Base-by-base conservation (phyloP, 2,888 invertebrate species). In the Cryptus armator region DNA sequence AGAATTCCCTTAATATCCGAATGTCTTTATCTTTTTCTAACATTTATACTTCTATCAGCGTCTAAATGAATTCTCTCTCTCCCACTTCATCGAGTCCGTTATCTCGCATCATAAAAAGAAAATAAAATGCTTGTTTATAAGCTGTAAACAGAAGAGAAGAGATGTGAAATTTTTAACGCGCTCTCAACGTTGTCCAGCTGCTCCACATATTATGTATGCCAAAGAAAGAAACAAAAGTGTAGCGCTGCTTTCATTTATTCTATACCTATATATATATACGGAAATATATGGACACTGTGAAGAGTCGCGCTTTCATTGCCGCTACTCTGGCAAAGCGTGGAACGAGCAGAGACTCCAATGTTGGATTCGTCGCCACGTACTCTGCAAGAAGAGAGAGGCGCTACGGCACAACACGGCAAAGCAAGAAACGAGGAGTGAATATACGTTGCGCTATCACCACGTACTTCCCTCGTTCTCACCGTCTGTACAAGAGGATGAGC, bases 341-440 rank as follows among this genome's bases (percentile, higher is more conserved):
- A 72, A 72, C 67, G 74, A 72, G 83, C 67, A 72, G 64, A 83
- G 70, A 62, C 72, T 19, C 71, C 56, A 59, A 74, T 66, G 66
- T 72, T 44, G 56, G 44, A 29, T 78, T 74, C 68, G 77, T 74
- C 68, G 77, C 77, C 75, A 64, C 67, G 59, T 74, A 78, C 44
- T 12, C 43, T 68, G 67, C 62, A 46, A 64, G 43, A 43, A 37
- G 37, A 37, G 37, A 37, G 37, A 37, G 37, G 37, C 29, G 12
- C 59, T 59, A 24, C 37, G 37, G 51, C 66, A 66, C 48, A 19
- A 32, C 16, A 29, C 12, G 29, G 80, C 71, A 76, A 67, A 72
- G 71, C 80, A 80, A 84, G 79, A 83, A 79, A 79, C 75, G 51
- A 53, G 70, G 59, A 53, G 71, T 70, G 51, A 76, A 68, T 76